Conservation (phyloP, 1,140 invertebrate species). For the Saccostrea cuccullata region DNA sequence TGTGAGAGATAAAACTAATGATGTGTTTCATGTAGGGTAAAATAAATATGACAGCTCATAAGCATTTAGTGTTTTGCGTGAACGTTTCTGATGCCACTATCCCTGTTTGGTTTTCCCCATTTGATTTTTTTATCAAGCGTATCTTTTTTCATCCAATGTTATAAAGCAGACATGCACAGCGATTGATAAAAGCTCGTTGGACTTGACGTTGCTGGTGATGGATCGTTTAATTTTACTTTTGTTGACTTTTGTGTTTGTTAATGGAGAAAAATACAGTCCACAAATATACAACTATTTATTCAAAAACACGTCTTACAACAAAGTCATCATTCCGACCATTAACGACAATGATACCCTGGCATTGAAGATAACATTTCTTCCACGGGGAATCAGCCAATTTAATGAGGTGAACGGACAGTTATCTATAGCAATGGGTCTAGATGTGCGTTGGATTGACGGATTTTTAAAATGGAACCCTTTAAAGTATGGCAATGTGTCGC, state of each 20-base stretch:
- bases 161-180: background rate
- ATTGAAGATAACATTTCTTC: conserved; percentile 31
- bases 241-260: background rate
- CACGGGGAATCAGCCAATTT: conserved; percentile 45
- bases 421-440: conserved; percentile 35
- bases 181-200: background rate
- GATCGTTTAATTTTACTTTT: background rate
- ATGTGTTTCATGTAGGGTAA: background rate
- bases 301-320: background rate
- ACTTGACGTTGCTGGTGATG: background rate
- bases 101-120: background rate
- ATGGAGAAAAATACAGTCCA: background rate
- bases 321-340: background rate
- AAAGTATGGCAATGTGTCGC: conserved; percentile 11
- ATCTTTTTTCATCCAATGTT: background rate
- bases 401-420: conserved; percentile 45
- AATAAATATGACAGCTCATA: background rate
- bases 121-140: background rate
- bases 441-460: conserved; percentile 42
- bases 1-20: background rate
- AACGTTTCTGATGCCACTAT: background rate
- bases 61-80: background rate
- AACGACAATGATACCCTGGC: background rate
- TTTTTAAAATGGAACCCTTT: conserved; percentile 41
- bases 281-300: background rate